Base-by-base conservation (phyloP, 2,113 vertebrate species). In the Thunnus maccoyii region DNA sequence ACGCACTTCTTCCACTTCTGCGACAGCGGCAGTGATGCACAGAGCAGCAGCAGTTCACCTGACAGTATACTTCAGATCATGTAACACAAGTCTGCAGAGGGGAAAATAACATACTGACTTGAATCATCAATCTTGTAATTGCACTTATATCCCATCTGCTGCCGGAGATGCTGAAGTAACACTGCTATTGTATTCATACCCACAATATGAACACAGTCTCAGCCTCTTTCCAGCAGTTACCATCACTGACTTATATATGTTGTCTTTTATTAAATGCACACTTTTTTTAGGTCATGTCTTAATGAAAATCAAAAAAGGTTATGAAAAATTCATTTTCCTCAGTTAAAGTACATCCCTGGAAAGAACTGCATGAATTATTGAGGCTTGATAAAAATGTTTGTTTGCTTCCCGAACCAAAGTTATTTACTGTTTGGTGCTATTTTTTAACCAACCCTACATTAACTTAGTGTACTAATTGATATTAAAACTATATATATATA, bases 331-430 rank as follows among this genome's bases (percentile, higher is more conserved):
- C 1, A 89, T 83, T 67, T 86, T 22, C 47, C 61, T 58, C 51
- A 78, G 72, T 90, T 58, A 32, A 64, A 86, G 22, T 66, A 78
- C 70, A 77, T 69, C 32, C 67, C 48, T 74, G 72, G 63, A 72
- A 78, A 78, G 44, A 72, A 50, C 65, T 78, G 58, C 78, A 89
- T 88, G 69, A 84, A 90, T 92, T 87, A 92, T 82, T 77, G 58
- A 86, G 66, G 16, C 74, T 58, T 83, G 76, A 79, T 86, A 61
- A 79, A 87, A 86, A 80, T 89, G 80, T 77, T 87, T 89, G 67
- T 63, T 76, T 68, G 69, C 69, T 76, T 71, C 71, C 56, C 76
- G 52, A 85, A 81, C 27, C 47, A 62, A 63, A 56, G 12, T 36
- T 74, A 46, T 67, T 83, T 51, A 58, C 22, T 70, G 66, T 22